Evolutionary conservation across 2,113 vertebrate genomes (phyloP), one percentile per base, ranked within the genome.

Genomic region (Campylomormyrus numenius): DNA sequence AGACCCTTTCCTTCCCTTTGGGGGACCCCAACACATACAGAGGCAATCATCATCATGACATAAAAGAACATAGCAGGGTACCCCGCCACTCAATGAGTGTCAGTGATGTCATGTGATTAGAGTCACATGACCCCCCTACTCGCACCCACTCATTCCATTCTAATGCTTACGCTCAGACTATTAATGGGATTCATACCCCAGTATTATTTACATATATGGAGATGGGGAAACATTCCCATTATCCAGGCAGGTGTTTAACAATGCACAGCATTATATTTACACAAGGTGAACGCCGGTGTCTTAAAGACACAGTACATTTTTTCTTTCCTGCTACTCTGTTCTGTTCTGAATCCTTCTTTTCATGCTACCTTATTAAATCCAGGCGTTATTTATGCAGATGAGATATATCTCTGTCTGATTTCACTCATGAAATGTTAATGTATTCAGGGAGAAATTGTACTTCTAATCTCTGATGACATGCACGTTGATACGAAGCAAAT

Each of bases 381-480:
- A 91, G 94, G 91, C 93, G 92, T 95, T 94, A 92, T 93, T 91
- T 93, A 93, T 93, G 94, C 94, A 94, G 92, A 94, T 94, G 95
- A 94, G 90, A 94, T 95, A 92, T 17, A 92, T 93, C 93, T 96
- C 95, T 95, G 94, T 93, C 93, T 95, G 93, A 96, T 96, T 94
- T 94, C 92, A 92, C 94, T 96, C 94, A 94, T 93, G 95, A 96
- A 96, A 96, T 96, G 95, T 95, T 96, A 96, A 97, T 96, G 94
- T 96, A 96, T 96, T 95, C 95, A 92, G 92, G 93, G 93, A 92
- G 95, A 96, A 96, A 96, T 95, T 94, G 94, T 95, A 95, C 95
- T 94, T 95, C 88, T 96, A 96, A 96, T 96, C 95, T 96, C 95
- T 93, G 93, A 96, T 96, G 95, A 96, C 96, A 96, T 94, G 96